Conservation (phyloP, 2,797 vertebrate species). For the Nannoperca obscura region DNA sequence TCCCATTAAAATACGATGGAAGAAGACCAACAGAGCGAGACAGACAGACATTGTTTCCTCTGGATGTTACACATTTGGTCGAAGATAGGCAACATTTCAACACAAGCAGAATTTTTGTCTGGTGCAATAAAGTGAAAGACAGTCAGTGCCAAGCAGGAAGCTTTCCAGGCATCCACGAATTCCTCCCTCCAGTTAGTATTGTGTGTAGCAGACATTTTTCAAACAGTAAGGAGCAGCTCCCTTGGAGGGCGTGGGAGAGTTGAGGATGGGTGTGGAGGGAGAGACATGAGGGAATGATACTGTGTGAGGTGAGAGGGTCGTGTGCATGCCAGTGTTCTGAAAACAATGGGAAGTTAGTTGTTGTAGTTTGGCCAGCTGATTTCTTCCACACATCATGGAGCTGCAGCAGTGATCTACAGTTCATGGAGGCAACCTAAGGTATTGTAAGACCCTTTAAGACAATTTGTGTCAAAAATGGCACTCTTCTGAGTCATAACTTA, state of each 20-base stretch:
- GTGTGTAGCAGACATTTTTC: conserved; percentile 19
- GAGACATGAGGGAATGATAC: neutral
- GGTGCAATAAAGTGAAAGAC: conserved; percentile 51
- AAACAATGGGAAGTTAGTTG: conserved; percentile 14
- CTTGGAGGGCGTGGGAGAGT: neutral
- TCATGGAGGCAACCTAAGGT: neutral
- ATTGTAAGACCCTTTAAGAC: neutral
- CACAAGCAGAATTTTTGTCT: conserved; percentile 33
- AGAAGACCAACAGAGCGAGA: conserved; percentile 21
- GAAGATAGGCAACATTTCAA: conserved; percentile 9
- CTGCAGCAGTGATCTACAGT: neutral
- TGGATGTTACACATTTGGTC: conserved; percentile 16
- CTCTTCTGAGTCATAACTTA: neutral
- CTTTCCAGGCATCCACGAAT: conserved; percentile 41
- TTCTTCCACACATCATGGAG: neutral
- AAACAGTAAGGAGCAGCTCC: neutral
- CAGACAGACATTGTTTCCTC: conserved; percentile 39
- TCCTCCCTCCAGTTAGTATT: conserved; percentile 17
- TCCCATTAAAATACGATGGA: conserved; percentile 43
- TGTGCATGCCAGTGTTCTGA: neutral
- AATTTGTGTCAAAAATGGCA: no score
- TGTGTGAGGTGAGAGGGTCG: neutral
- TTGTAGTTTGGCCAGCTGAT: neutral
- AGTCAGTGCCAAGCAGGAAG: conserved; percentile 29
- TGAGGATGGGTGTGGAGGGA: neutral